These are phyloP conservation scores for Drosophila saltans DNA, from an alignment of 1,140 invertebrate genomes.

Conservation along the genomic window DNA sequence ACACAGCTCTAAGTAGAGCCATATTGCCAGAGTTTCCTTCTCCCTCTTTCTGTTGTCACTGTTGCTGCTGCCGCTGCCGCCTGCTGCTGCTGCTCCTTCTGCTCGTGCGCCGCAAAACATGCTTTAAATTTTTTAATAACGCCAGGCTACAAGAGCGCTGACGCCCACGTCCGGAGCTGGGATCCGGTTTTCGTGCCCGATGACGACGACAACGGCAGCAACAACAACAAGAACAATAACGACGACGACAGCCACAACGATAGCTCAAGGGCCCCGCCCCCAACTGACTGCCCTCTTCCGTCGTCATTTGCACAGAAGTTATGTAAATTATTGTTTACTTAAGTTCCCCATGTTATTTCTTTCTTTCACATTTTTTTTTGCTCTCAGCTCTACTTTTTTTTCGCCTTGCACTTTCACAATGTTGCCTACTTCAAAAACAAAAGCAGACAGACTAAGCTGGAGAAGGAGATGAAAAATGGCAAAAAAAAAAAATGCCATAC, in stretches of 20 bases:
- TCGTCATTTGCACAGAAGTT: constrained; percentile 82
- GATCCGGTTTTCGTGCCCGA: constrained; percentile 68
- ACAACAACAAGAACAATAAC: too few species aligned
- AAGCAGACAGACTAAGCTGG: constrained; percentile 54
- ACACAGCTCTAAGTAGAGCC: constrained; percentile 68
- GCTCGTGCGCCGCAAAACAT: constrained; percentile 75
- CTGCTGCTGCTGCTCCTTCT: constrained; percentile 10
- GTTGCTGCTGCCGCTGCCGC: background rate
- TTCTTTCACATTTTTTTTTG: constrained; percentile 48
- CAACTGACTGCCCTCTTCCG: constrained; percentile 27
- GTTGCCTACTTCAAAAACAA: constrained; percentile 79
- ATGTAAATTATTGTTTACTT: constrained; percentile 84
- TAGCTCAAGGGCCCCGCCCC: constrained; percentile 13
- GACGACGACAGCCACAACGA: constrained; percentile 22
- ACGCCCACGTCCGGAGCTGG: constrained; percentile 71
- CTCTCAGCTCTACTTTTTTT: constrained; percentile 34
- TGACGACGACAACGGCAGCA: constrained; percentile 28
- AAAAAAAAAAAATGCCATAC: constrained; percentile 75
- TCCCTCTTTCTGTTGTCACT: background rate
- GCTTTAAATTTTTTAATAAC: constrained; percentile 83
- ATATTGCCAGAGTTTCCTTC: constrained; percentile 52
- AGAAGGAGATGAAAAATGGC: constrained; percentile 44
- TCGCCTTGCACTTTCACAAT: constrained; percentile 71
- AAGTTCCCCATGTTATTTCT: constrained; percentile 82
- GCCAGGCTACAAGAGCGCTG: constrained; percentile 76